These are phyloP conservation scores for Hydraecia micacea DNA, from an alignment of 2,888 invertebrate species.

Conservation along the genomic window DNA sequence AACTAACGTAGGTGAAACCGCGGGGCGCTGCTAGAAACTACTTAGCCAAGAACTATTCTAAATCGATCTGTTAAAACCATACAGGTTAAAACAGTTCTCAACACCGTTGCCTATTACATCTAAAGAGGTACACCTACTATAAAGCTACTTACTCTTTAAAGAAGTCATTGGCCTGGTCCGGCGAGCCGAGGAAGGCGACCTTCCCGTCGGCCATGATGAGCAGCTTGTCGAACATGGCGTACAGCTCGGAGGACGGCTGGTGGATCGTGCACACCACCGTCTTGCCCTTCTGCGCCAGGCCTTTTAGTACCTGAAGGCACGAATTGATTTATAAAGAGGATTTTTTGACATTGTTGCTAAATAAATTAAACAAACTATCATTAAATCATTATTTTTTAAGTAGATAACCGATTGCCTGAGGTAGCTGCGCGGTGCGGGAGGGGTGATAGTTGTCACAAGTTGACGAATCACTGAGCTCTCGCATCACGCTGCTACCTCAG, in stretches of 20 bases:
- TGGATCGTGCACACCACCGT: conserved; percentile 98
- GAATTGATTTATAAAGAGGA: neutral
- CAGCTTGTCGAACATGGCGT: conserved; percentile 96
- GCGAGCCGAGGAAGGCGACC: conserved; percentile 96
- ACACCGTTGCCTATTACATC: neutral
- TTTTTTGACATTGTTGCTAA: too few species aligned
- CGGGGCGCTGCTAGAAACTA: too few species aligned
- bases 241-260: conserved; percentile 98
- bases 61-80: neutral
- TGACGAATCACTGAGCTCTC: too few species aligned
- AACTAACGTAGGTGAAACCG: too few species aligned
- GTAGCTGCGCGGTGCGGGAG: too few species aligned
- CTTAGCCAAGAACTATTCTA: too few species aligned
- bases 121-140: neutral
- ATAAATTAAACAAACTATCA: too few species aligned
- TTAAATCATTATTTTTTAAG: too few species aligned
- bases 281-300: conserved; percentile 94
- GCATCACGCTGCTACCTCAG: too few species aligned
- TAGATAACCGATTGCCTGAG: too few species aligned
- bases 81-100: neutral
- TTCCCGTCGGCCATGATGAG: conserved; percentile 97
- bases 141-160: conserved; percentile 92
- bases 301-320: conserved; percentile 90
- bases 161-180: conserved; percentile 94
- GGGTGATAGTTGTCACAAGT: too few species aligned